A percentile compares a stretch with the other conserved stretches of the same genome.
Conservation (phyloP, 2,888 invertebrate genomes). For the Xestobium rufovillosum region DNA sequence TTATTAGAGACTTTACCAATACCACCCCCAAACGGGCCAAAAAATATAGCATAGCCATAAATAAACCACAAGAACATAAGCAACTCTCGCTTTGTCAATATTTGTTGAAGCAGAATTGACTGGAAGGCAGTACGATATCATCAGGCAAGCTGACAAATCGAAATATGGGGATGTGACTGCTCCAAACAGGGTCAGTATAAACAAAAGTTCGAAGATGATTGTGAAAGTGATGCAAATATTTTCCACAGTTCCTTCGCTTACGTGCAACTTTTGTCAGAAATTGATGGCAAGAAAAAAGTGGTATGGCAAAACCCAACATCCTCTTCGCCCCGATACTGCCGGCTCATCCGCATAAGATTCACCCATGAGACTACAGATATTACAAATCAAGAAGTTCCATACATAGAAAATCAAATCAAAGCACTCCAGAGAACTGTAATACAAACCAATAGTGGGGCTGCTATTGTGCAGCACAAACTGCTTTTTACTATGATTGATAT, state of each 20-base stretch:
- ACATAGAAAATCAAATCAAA: no score
- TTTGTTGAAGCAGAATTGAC: background rate
- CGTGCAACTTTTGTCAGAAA: background rate
- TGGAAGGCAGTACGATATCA: background rate
- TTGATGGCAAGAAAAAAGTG: constrained; percentile 3
- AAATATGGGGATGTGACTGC: background rate
- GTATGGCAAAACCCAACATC: constrained; percentile 8
- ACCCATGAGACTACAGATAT: constrained; percentile 9
- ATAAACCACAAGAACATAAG: background rate
- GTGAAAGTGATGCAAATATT: background rate
- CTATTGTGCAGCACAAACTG: background rate
- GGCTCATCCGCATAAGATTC: constrained; percentile 6
- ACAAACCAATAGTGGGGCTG: no score
- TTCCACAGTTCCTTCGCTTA: background rate
- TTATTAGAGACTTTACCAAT: constrained; percentile 1
- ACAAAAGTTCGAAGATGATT: background rate
- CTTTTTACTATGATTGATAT: background rate
- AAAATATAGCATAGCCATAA: background rate
- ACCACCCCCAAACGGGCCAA: background rate
- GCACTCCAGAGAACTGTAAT: no score
- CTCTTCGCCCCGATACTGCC: constrained; percentile 6
- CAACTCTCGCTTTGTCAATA: background rate
- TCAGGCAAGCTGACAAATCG: background rate
- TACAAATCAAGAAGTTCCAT: constrained; percentile 4
- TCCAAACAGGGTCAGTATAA: no score